Evolutionary conservation across 2,797 vertebrate species (phyloP), one percentile per base, ranked within the genome.

Genomic region (Rhinophrynus dorsalis): DNA sequence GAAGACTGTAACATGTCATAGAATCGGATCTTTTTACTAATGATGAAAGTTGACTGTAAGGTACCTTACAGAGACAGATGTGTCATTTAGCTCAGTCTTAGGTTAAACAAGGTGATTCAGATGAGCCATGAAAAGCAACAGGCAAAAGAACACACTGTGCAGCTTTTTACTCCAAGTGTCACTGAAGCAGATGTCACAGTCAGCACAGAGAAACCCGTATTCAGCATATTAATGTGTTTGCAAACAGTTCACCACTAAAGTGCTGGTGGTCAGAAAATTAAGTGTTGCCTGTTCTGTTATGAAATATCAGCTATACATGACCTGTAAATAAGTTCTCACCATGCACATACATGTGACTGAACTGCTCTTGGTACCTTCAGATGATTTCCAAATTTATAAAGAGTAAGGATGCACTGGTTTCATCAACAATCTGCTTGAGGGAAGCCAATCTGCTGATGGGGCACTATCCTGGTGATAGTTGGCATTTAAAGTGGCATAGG

Each of bases 221-320:
- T 61, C 42, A 76, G 24, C 7, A 51, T 23, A 20, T 75, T 66
- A 66, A 30, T 68, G 51, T 82, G 82, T 88, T 86, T 88, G 59
- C 82, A 86, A 85, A 86, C 73, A 80, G 52, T 23, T 59, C 68
- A 6, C 23, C 65, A 67, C 51, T 61, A 75, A 81, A 80, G 55
- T n/a, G 52, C 75, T 76, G 65, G 75, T 79, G 75, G 80, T 75
- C 70, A 77, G 72, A 68, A 71, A 27, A 82, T 79, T 67, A 76
- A 72, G 74, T 62, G 12, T 74, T 81, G 68, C 74, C 73, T 67
- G 72, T 70, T 74, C 11, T 69, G 55, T 61, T 67, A 58, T 1
- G 21, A 77, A 75, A 79, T 75, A 61, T 82, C 70, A 58, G 70
- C 21, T 33, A 15, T 62, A 62, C 66, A 78, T 83, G 79, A 60